A percentile compares a stretch with the other conserved stretches of the same genome.
Evolutionary conservation across 2,797 vertebrate genomes (phyloP).

Genomic region (Morus bassanus): DNA sequence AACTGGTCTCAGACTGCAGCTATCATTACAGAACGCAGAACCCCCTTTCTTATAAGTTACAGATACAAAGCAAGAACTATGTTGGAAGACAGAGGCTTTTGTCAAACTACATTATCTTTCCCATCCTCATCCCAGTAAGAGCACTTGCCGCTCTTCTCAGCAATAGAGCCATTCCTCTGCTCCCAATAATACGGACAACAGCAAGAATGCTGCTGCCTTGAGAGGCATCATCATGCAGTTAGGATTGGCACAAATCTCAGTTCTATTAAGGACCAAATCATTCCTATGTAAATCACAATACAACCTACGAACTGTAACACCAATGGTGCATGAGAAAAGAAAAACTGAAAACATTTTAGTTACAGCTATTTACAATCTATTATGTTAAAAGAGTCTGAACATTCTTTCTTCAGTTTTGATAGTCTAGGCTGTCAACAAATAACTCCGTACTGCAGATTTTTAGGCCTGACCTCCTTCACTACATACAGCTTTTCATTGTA

Average conservation of each 20-base stretch:
- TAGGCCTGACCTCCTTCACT: not conserved
- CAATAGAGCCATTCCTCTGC: fast-evolving
- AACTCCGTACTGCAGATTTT: not conserved
- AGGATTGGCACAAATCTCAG: not conserved
- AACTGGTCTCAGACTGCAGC: not conserved
- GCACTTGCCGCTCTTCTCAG: not conserved
- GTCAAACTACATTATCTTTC: not conserved
- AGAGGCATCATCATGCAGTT: not conserved
- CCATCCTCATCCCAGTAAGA: not conserved
- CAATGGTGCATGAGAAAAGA: not conserved
- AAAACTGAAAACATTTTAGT: not conserved
- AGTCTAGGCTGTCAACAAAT: not conserved
- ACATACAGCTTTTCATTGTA: not conserved
- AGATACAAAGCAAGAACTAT: not conserved
- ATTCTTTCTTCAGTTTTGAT: not conserved
- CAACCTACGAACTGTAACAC: not conserved
- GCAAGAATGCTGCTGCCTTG: not conserved
- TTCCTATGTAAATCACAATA: not conserved
- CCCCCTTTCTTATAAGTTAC: not conserved
- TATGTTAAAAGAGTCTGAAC: not conserved
- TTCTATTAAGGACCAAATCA: not conserved
- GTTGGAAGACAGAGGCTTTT: not conserved
- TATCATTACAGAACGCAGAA: not conserved
- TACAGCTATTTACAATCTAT: not conserved
- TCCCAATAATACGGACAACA: fast-evolving